Percentiles rank a stretch among this genome's conserved stretches.
These are phyloP conservation scores for Epinephelus fuscoguttatus DNA, from an alignment of 2,113 vertebrate species.

Conservation along the genomic window DNA sequence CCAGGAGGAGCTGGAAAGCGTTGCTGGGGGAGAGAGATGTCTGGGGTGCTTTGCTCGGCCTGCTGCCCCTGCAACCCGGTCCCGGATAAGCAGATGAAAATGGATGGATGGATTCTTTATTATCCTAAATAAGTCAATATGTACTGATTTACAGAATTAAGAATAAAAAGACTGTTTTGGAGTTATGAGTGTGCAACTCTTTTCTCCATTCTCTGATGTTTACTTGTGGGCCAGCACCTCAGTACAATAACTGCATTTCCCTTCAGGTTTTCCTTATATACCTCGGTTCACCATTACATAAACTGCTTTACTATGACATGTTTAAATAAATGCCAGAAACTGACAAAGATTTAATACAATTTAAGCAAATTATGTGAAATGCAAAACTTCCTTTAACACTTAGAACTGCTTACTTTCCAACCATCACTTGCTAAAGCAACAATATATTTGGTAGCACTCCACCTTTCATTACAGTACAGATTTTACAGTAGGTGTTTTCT, in stretches of 20 bases:
- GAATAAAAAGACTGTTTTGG: neutral
- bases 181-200: neutral
- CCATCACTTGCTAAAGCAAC: neutral
- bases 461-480: slow-evolving; percentile 1
- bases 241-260: neutral
- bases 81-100: too few species aligned
- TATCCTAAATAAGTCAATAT: neutral
- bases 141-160: neutral
- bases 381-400: neutral
- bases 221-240: neutral
- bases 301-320: neutral
- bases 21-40: too few species aligned
- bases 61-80: too few species aligned
- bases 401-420: neutral
- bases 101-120: neutral
- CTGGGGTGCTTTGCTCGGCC: too few species aligned
- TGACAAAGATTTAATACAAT: neutral
- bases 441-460: neutral
- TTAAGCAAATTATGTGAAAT: neutral
- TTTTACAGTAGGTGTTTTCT: slow-evolving; percentile 7
- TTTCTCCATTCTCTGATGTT: neutral
- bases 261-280: neutral
- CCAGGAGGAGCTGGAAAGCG: too few species aligned
- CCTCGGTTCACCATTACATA: neutral
- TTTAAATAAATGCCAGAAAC: neutral